Evolutionary conservation across 2,113 vertebrate species (phyloP).

Genomic region (Nanorana parkeri): DNA sequence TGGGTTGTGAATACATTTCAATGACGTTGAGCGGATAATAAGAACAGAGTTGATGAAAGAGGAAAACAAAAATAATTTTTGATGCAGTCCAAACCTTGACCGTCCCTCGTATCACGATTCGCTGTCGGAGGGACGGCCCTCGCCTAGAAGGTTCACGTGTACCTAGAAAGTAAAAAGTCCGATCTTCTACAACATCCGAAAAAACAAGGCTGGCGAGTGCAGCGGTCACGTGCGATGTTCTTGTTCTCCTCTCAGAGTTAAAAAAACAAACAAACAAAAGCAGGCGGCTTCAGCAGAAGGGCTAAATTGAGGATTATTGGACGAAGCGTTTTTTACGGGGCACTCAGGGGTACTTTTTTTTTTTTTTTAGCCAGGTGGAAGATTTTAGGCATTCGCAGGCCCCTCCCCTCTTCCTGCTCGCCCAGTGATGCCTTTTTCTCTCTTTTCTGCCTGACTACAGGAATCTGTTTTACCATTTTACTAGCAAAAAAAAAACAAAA

Average conservation of each 20-base stretch:
- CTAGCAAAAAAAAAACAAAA: slow-evolving; percentile 60
- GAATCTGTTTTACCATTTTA: slow-evolving; percentile 56
- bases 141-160: not conserved
- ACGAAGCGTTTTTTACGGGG: slow-evolving; percentile 11
- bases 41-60: too few relatives aligned
- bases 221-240: not conserved
- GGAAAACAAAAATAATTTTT: too few relatives aligned
- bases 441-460: slow-evolving; percentile 50
- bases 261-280: not conserved
- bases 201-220: too few relatives aligned
- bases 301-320: not conserved
- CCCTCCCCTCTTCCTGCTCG: slow-evolving; percentile 51
- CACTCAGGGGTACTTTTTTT: slow-evolving; percentile 48
- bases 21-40: too few relatives aligned
- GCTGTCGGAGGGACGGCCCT: not conserved
- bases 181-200: not conserved
- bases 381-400: slow-evolving; percentile 55
- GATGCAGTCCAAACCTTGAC: too few relatives aligned
- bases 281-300: slow-evolving; percentile 14
- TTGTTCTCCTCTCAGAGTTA: not conserved
- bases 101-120: too few relatives aligned
- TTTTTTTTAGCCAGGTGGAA: slow-evolving; percentile 3
- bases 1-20: too few relatives aligned
- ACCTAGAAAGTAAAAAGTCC: not conserved
- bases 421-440: slow-evolving; percentile 35